These are phyloP conservation scores for Epinephelus moara DNA, from an alignment of 2,113 vertebrate genomes.

Conservation along the genomic window DNA sequence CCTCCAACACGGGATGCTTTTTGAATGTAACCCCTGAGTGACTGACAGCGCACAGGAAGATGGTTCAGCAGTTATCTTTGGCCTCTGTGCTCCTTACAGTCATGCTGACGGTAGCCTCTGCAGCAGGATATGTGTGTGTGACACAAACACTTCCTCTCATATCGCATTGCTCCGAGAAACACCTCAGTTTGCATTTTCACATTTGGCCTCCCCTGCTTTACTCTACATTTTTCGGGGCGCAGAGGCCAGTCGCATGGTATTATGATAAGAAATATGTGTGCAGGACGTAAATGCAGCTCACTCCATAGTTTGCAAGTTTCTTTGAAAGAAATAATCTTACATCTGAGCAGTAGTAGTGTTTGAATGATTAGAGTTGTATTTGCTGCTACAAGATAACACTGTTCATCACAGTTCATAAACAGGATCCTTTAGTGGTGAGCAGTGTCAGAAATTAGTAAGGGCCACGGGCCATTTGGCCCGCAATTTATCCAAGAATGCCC, in stretches of 20 bases:
- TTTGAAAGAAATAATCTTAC: not conserved
- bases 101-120: slow-evolving; percentile 19
- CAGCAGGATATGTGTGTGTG: slow-evolving; percentile 49
- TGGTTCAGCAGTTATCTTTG: slow-evolving; percentile 49
- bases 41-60: slow-evolving; percentile 52
- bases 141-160: slow-evolving; percentile 64
- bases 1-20: not conserved
- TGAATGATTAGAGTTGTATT: not conserved
- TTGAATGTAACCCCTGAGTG: not conserved
- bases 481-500: too few species aligned
- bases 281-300: not conserved
- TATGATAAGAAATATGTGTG: not conserved
- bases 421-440: not conserved
- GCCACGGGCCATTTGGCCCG: too few species aligned
- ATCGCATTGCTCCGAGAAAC: slow-evolving; percentile 29
- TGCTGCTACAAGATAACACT: not conserved
- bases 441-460: too few species aligned
- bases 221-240: not conserved
- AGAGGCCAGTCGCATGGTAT: not conserved
- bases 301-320: not conserved
- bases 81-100: slow-evolving; percentile 36
- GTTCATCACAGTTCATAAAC: not conserved
- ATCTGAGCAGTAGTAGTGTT: not conserved
- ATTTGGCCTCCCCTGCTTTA: slow-evolving; percentile 9
- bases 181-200: slow-evolving; percentile 27